These are phyloP conservation scores for Drosophila maculinotata DNA, from an alignment of 2,888 invertebrate genomes.

Conservation along the genomic window DNA sequence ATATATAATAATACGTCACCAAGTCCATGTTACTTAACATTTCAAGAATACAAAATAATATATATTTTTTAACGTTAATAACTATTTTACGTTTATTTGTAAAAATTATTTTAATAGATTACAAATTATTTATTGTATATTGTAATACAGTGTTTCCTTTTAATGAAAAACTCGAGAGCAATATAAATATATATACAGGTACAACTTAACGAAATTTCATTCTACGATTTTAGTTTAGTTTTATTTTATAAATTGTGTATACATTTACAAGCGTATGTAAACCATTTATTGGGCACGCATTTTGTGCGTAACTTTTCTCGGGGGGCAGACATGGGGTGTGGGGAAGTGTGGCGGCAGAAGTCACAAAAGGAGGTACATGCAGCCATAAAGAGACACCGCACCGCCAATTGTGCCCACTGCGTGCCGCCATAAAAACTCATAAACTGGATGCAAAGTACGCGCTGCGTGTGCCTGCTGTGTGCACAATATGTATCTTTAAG, in stretches of 20 bases:
- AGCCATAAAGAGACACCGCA: slow-evolving; percentile 60
- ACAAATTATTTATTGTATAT: too few relatives aligned
- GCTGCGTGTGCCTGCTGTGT: slow-evolving; percentile 8
- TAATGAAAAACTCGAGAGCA: too few relatives aligned
- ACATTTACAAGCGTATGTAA: slow-evolving; percentile 10
- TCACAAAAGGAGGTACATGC: slow-evolving; percentile 47
- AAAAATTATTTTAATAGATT: too few relatives aligned
- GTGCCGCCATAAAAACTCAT: slow-evolving; percentile 65
- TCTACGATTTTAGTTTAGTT: too few relatives aligned
- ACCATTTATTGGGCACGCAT: slow-evolving; percentile 49
- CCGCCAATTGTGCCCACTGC: slow-evolving; percentile 39
- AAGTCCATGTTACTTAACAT: too few relatives aligned
- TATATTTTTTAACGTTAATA: too few relatives aligned
- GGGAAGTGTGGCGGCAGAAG: neutral
- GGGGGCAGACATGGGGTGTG: neutral
- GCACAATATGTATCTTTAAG: slow-evolving; percentile 45
- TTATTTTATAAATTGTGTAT: neutral
- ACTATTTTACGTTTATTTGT: too few relatives aligned
- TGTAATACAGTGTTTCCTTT: too few relatives aligned
- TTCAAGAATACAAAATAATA: too few relatives aligned
- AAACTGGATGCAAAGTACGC: slow-evolving; percentile 39
- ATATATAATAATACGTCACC: too few relatives aligned
- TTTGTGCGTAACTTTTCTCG: slow-evolving; percentile 43
- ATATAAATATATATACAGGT: too few relatives aligned
- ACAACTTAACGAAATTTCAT: too few relatives aligned